Base-by-base conservation (phyloP, 1,140 invertebrate species). In the Drosophila oshimai region DNA sequence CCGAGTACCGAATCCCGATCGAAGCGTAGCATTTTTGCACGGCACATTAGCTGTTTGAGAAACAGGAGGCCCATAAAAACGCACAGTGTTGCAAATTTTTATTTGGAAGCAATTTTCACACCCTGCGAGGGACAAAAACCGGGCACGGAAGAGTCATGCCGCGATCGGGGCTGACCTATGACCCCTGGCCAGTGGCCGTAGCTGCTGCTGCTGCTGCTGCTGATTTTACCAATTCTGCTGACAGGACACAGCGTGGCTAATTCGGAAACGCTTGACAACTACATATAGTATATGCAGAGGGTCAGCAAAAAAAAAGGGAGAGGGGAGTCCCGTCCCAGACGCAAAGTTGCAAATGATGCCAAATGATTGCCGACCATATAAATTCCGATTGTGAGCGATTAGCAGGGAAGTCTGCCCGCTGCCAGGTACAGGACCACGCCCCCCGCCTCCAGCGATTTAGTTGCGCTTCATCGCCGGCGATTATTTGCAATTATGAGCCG, bases 81-180 rank as follows among this genome's bases (percentile, higher is more conserved):
- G 42, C 53, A 47, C 42, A 74, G 80, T 84, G 81, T 87, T 81
- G 81, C 81, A 87, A 87, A 87, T 88, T 87, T 88, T 87, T 87
- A 87, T 87, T 87, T 88, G 83, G 81, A 87, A 87, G 83, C 83
- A 87, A 87, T 87, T 87, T 87, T 87, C 81, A 87, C 81, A 88
- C 81, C 81, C 81, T 84, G 69, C 54, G 45, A 49, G 50, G 28
- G 46, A 44, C 42, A 47, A 64, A 34, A 58, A 72, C 49, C 49
- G 29, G 74, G 10, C 49, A 6, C 4, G 26, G 50, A 55, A 77
- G 55, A 24, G 49, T 58, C 74, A 70, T 74, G 71, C 60, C 29
- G 71, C 60, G 58, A 62, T 33, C 39, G 26, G 18, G 13, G 45
- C 44, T 34, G 46, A 54, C 46, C 42, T 44, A 37, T 73, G 68